Base-by-base conservation (phyloP, 2,888 invertebrate species). In the Norana najaformis region DNA sequence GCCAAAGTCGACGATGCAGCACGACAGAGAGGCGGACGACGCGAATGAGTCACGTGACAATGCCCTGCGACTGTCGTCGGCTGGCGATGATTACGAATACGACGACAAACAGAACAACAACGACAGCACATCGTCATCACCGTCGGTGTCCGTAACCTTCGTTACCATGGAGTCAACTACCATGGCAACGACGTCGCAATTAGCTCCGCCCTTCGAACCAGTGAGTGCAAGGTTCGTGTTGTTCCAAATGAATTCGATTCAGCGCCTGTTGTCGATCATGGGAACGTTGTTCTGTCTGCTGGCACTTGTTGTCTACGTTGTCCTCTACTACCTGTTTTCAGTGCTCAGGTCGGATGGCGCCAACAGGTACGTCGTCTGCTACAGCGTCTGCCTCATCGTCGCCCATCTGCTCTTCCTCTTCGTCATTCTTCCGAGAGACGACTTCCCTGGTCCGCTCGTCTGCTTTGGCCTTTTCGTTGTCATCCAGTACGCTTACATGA, bases 391-490 rank as follows among this genome's bases (percentile, higher is more conserved):
- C 18, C 89, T 83, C 8, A 34, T 83, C 38, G 37, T 89, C 39
- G 38, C 41, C 37, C 89, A 89, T n/a, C 41, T 41, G 2, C 83
- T 89, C 83, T 83, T 39, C 83, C 83, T 89, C 83, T 38, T 83
- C 35, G 37, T 89, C 83, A 23, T 89, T 18, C 37, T 89, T 23
- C 37, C 83, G n/a, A 35, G 3, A 3, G 36, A 38, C 35, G 4
- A 41, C 35, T 83, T 83, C 85, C 30, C 37, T n/a, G 83, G 37
- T 39, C 47, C 83, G 20, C 85, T 89, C 2, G 30, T 35, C 38
- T 89, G 89, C 47, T 83, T 89, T n/a, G 53, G 89, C 35, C 83
- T 89, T 23, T 89, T 83, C 39, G 34, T 83, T n/a, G 83, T 47
- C 36, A 38, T 89, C 38, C 89, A 89, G 38, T 89, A 83, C 39